Evolutionary conservation across 2,113 vertebrate genomes (phyloP), one percentile per base, ranked within the genome.

Genomic region (Puma concolor): DNA sequence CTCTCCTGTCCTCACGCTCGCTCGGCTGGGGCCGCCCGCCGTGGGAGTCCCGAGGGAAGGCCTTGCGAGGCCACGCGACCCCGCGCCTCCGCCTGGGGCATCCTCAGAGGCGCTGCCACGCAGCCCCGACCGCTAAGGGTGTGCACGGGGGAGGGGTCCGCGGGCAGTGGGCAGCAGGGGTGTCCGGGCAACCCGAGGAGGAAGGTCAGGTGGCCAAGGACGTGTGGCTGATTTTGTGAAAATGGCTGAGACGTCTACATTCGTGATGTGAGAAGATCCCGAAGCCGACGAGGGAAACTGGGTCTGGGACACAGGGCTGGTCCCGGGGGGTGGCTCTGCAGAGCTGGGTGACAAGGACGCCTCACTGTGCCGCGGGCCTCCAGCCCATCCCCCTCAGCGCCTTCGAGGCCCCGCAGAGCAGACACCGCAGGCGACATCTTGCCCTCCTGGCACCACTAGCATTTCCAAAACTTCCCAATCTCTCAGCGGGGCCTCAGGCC

Each of bases 1-100:
- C 36, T 17, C 76, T 74, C 16, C 87, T 27, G 23, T 21, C n/a
- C 48, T 80, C 44, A 29, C 1, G 48, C 63, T 11, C 0, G 1
- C n/a, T 23, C 3, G 7, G 76, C 48, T 41, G 17, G n/a, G 80
- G 79, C 38, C 13, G 38, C 52, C n/a, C 4, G 1, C 50, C 12
- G 0, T 9, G 44, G 36, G 25, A 48, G 71, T 15, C 44, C 7
- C 36, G 63, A 67, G 86, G 38, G 66, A 57, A 60, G 14, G 9
- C 25, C 27, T 29, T 11, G 69, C n/a, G 8, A 38, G 76, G 66
- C 4, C 9, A 5, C 27, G 10, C 10, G 21, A 23, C 33, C 15
- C 23, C 0, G 10, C 2, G 25, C 36, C 74, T 3, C 10, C 1
- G 10, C 54, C 67, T 54, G 23, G 44, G 44, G 44, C 7, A 0